Evolutionary conservation across 2,888 invertebrate species (phyloP), one percentile per base, ranked within the genome.

Genomic region (Chaitophorus viminalis): DNA sequence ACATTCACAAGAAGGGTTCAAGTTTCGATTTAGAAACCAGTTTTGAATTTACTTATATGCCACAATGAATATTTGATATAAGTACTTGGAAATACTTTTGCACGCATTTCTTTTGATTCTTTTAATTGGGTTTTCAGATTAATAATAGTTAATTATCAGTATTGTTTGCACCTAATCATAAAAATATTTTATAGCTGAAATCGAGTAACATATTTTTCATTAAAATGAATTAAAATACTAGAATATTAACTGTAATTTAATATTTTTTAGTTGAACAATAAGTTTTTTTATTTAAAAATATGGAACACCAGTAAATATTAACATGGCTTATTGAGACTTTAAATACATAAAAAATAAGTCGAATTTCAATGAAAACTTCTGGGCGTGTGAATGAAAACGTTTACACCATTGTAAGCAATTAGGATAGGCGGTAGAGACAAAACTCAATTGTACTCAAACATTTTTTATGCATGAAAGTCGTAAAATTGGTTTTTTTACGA

Each of bases 401-500:
- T 85, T 85, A 85, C 84, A 52, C 68, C n/a, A 33, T 68, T 33
- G 52, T 68, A 77, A 85, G 84, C 84, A 85, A 85, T 85, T 85
- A 85, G 76, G n/a, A 85, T 52, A 77, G 76, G 68, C 76, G 46
- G 46, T 65, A 36, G 21, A 79, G 72, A 72, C 78, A 54, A 33
- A 77, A 85, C 52, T 70, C 86, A 39, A 86, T 78, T 86, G 78
- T 79, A 78, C 79, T 39, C n/a, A 36, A 72, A 86, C 78, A 25
- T 77, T 86, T 70, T 70, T 29, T 79, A 72, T 36, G 14, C 70
- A 36, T 14, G 29, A 78, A 78, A 79, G 86, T 86, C 86, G 78
- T 86, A 86, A 86, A 86, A 86, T 54, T 46, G 78, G 14, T 78
- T 86, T 72, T 82, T 86, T 86, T 72, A 86, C 72, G 78, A 86